These are phyloP conservation scores for Myodes glareolus DNA, from an alignment of 2,113 vertebrate species.

Conservation along the genomic window DNA sequence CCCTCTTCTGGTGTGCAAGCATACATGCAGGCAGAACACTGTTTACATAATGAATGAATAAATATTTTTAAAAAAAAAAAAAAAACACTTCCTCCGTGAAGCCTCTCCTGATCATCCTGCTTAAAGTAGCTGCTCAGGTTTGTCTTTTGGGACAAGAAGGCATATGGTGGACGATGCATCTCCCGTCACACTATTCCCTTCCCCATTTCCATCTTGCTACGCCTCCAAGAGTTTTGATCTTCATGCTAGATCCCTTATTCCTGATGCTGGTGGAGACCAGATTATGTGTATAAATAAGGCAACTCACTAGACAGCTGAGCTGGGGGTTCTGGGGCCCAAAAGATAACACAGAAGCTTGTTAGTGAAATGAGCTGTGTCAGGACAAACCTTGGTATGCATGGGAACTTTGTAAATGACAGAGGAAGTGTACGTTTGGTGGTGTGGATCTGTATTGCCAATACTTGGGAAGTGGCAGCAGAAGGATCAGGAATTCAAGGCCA, in stretches of 20 bases:
- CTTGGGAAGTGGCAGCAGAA: neutral
- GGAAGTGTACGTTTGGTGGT: too few species aligned
- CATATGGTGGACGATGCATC: too few species aligned
- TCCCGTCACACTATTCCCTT: neutral
- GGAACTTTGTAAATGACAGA: neutral
- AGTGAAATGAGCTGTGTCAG: neutral
- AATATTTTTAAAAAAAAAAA: too few species aligned
- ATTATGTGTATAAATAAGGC: neutral
- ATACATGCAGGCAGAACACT: too few species aligned
- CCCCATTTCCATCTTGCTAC: neutral
- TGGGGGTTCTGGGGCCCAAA: neutral
- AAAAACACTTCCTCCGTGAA: constrained; percentile 12
- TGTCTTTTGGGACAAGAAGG: neutral
- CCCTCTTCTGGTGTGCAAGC: too few species aligned
- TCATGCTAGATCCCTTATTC: neutral
- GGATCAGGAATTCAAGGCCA: neutral
- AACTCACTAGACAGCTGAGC: neutral
- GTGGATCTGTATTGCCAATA: neutral
- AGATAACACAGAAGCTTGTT: neutral
- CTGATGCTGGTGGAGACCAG: neutral
- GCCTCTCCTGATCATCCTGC: neutral
- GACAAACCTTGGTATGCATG: neutral
- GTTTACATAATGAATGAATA: too few species aligned
- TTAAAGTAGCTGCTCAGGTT: neutral
- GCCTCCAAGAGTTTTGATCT: neutral